phyloP scores from a whole-genome alignment of 2,797 vertebrate genomes.

The Pristis pectinata region DNA sequence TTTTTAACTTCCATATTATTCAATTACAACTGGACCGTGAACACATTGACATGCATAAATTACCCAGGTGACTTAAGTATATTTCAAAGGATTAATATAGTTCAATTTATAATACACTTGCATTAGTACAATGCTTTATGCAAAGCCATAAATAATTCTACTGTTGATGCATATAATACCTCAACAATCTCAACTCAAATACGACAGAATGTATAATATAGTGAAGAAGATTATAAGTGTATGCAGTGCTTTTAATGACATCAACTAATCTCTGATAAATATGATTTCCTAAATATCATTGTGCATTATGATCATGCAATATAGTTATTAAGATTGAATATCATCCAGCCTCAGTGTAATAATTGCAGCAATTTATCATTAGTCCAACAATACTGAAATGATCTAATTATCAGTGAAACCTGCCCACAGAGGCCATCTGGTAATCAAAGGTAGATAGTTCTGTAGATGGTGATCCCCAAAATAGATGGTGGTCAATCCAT shows the following conservation, averaged over 20 bases:
- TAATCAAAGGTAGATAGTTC: no score
- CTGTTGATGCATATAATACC: neutral
- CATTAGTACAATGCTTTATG: neutral
- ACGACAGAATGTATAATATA: neutral
- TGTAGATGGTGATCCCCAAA: neutral
- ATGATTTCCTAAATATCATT: neutral
- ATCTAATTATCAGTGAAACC: neutral
- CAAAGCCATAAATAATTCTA: neutral
- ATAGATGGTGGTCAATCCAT: no score
- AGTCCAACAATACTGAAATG: neutral
- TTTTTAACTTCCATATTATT: neutral
- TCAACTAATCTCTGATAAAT: neutral
- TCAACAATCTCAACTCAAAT: neutral
- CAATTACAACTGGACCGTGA: neutral
- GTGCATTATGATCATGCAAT: neutral
- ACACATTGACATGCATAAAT: neutral
- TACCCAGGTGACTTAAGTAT: neutral
- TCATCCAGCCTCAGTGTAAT: neutral
- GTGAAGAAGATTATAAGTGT: neutral
- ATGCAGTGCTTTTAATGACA: neutral
- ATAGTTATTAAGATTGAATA: neutral
- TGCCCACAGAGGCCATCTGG: neutral
- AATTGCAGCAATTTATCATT: neutral
- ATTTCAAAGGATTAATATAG: neutral
- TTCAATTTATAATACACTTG: neutral